Evolutionary conservation across 2,113 vertebrate genomes (phyloP), one percentile per base, ranked within the genome.

Genomic region (Hippocampus zosterae): DNA sequence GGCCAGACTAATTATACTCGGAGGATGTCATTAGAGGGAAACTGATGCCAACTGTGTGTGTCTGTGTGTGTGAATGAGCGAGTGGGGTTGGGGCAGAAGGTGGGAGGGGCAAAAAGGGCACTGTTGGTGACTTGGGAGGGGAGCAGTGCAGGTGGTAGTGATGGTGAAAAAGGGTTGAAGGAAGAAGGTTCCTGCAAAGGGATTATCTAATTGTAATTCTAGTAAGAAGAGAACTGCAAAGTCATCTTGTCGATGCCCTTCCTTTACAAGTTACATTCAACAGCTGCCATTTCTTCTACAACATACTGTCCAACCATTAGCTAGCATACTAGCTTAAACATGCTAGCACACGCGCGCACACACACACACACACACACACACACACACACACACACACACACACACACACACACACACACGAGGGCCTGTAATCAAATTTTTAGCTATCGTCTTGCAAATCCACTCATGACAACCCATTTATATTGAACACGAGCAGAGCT

Each of bases 1-100:
- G 96, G 95, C 95, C 95, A 95, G 95, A 96, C 98, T 99, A 99
- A 99, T 99, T 98, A 99, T 96, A 96, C 97, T 98, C 97, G 63
- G 92, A 98, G 97, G 97, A 97, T 93, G 94, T 98, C 95, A 99
- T 99, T 99, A 98, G 94, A 94, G 92, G 91, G 92, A 96, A 83
- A 82, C 87, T 84, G 85, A 86, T 85, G 84, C 84, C 87, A 77
- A 73, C 59, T 79, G 77, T 76, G 81, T 67, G 63, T 52, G 50
- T 41, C 11, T 44, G 37, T 70, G 62, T 53, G 65, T 66, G 67
- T 52, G 48, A 27, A 21, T 56, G 37, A 16, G 73, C 29, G 76
- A 82, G 80, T 81, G 75, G 70, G 73, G 25, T 62, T 53, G 65
- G 59, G 77, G 68, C 84, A 84, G 85, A 81, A 81, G 69, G 77